These are phyloP conservation scores for Saccopteryx leptura DNA, from an alignment of 2,113 vertebrate species.

Conservation along the genomic window DNA sequence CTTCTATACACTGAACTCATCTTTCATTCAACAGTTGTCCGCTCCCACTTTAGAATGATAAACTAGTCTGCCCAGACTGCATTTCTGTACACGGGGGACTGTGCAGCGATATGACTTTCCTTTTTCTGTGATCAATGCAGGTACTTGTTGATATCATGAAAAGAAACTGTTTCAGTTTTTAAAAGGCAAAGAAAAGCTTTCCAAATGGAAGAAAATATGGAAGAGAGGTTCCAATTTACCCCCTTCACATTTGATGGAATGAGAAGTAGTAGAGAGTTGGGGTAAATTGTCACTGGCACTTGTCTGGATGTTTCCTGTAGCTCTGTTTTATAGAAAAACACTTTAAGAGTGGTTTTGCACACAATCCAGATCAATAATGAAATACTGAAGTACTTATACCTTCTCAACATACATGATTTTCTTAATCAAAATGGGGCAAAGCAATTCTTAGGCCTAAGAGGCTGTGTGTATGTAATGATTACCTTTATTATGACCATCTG, in stretches of 20 bases:
- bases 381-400: not conserved
- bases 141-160: constrained; percentile 28
- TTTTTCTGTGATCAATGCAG: constrained; percentile 19
- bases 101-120: not conserved
- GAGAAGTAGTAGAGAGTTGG: not conserved
- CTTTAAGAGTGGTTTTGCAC: not conserved
- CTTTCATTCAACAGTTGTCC: constrained; percentile 14
- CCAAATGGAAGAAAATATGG: constrained; percentile 17
- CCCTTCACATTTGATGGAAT: not conserved
- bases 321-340: not conserved
- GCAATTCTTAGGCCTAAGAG: not conserved
- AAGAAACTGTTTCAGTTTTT: constrained; percentile 40
- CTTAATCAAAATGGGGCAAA: constrained; percentile 31
- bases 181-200: constrained; percentile 25
- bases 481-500: not conserved
- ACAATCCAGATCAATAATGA: not conserved
- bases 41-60: constrained; percentile 30
- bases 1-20: not conserved
- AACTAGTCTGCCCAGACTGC: not conserved
- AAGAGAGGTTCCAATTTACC: not conserved
- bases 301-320: not conserved
- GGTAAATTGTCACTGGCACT: not conserved
- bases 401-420: constrained; percentile 16
- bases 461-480: not conserved
- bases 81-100: not conserved